A percentile compares a stretch with the other conserved stretches of the same genome.
Evolutionary conservation across 2,113 vertebrate species (phyloP).

Genomic region (Xenus cinereus): DNA sequence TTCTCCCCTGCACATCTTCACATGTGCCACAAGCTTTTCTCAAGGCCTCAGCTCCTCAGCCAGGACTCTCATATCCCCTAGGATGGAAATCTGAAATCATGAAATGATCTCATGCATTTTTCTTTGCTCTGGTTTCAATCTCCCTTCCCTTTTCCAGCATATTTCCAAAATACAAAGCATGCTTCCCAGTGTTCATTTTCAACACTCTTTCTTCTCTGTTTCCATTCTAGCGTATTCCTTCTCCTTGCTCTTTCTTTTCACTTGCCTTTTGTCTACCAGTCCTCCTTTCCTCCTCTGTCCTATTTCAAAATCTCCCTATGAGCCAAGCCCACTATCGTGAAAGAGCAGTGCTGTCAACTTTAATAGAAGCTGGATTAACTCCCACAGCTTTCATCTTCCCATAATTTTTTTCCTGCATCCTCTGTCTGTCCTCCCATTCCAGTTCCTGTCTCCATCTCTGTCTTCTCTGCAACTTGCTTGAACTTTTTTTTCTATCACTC

Average conservation of each 20-base stretch:
- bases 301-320: constrained; percentile 11
- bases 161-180: not conserved
- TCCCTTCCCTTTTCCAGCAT: not conserved
- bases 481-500: not conserved
- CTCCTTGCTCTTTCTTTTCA: not conserved
- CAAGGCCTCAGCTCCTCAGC: not conserved
- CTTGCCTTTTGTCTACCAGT: not conserved
- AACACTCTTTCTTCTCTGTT: not conserved
- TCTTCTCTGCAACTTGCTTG: not conserved
- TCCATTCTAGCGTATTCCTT: not conserved
- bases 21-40: not conserved
- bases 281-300: not conserved
- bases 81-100: not conserved
- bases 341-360: not conserved
- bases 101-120: not conserved
- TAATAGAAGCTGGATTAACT: not conserved
- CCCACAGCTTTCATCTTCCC: not conserved
- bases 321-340: not conserved
- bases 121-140: constrained; percentile 20
- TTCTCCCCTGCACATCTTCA: not conserved
- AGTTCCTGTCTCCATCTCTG: not conserved
- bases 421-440: not conserved
- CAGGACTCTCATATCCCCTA: not conserved
- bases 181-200: not conserved
- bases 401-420: not conserved